Evolutionary conservation across 2,113 vertebrate species (phyloP).

Genomic region (Myrmecophaga tridactyla): DNA sequence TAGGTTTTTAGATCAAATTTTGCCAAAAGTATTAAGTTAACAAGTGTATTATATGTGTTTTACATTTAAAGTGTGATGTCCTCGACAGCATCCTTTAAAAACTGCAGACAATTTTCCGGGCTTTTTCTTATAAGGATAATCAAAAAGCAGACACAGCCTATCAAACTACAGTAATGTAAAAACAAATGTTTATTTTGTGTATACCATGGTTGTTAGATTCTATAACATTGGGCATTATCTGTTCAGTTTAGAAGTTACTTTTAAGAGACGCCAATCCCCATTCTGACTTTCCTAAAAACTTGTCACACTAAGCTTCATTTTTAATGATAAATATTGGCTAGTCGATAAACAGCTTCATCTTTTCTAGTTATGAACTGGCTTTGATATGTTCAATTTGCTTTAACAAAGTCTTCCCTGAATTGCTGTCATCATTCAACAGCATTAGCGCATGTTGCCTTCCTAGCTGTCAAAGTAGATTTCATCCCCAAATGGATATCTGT

Average conservation of each 20-base stretch:
- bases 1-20: neutral
- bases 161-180: slow-evolving; percentile 42
- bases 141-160: neutral
- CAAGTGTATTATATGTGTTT: neutral
- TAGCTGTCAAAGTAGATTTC: neutral
- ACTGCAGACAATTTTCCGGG: neutral
- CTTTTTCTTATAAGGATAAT: slow-evolving; percentile 10
- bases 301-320: neutral
- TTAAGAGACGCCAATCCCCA: neutral
- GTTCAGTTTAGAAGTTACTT: slow-evolving; percentile 36
- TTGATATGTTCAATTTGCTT: neutral
- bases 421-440: neutral
- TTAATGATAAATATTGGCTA: neutral
- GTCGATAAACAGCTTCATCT: neutral
- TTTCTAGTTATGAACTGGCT: neutral
- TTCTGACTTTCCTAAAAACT: slow-evolving; percentile 21
- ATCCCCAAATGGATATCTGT: slow-evolving; percentile 35
- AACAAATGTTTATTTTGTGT: slow-evolving; percentile 68
- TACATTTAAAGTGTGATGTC: neutral
- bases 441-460: neutral
- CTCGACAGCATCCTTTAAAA: neutral
- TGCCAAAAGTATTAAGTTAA: neutral
- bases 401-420: slow-evolving; percentile 20
- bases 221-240: slow-evolving; percentile 26
- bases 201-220: neutral